Evolutionary conservation across 1,140 invertebrate genomes (phyloP).

Genomic region (Drosophila sp.): DNA sequence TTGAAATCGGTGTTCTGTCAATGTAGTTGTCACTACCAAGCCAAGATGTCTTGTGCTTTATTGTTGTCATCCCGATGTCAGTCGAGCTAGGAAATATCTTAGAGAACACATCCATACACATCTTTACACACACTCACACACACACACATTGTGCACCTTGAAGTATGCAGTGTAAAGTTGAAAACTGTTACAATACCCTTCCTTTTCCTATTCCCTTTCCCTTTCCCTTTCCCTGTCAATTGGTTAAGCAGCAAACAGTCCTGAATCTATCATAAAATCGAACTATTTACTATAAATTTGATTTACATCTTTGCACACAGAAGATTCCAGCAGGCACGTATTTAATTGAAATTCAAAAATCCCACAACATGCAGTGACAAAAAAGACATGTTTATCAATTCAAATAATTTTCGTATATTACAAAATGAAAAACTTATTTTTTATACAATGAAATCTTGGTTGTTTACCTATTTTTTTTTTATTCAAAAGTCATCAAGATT

Average conservation of each 20-base stretch:
- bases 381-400: no score
- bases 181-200: neutral
- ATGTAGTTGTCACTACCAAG: slow-evolving; percentile 43
- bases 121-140: neutral
- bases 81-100: slow-evolving; percentile 13
- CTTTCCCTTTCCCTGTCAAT: neutral
- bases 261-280: slow-evolving; percentile 24
- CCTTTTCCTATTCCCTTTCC: neutral
- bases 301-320: slow-evolving; percentile 25
- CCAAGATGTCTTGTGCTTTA: slow-evolving; percentile 31
- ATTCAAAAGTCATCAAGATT: no score
- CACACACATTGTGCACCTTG: slow-evolving; percentile 5
- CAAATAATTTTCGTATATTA: no score
- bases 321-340: slow-evolving; percentile 27
- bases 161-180: slow-evolving; percentile 24
- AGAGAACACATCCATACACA: slow-evolving; percentile 7
- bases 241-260: slow-evolving; percentile 26
- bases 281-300: slow-evolving; percentile 37
- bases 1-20: slow-evolving; percentile 46
- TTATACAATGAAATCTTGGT: no score
- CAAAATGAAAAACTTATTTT: no score
- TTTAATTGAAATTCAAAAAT: slow-evolving; percentile 38
- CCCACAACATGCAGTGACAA: neutral
- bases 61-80: slow-evolving; percentile 22
- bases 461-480: no score